These are phyloP conservation scores for Calliphora vomitoria DNA, from an alignment of 2,888 invertebrate species.

Conservation along the genomic window DNA sequence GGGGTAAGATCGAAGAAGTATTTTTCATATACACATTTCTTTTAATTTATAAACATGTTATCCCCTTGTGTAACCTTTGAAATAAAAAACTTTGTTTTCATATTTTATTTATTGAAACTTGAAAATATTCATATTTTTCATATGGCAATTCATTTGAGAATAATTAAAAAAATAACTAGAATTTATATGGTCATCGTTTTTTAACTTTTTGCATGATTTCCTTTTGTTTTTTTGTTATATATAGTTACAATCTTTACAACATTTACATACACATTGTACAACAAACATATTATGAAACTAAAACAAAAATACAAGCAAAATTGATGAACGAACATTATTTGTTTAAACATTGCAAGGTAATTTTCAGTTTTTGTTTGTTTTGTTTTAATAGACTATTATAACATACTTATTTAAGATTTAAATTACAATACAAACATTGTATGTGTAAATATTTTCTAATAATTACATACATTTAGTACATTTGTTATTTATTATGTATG, in stretches of 20 bases:
- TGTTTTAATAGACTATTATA: conserved; percentile 29
- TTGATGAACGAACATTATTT: conserved; percentile 31
- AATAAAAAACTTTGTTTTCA: conserved; percentile 2
- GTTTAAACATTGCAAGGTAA: conserved; percentile 38
- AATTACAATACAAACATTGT: conserved; percentile 49
- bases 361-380: neutral
- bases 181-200: conserved; percentile 57
- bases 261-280: conserved; percentile 61
- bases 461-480: conserved; percentile 24
- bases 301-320: conserved; percentile 53
- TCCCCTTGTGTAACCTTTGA: neutral
- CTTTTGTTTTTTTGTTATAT: conserved; percentile 25
- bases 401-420: conserved; percentile 39
- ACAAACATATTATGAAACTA: conserved; percentile 38
- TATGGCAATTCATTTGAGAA: conserved; percentile 73
- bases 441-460: conserved; percentile 17
- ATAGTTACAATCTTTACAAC: conserved; percentile 60
- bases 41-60: neutral
- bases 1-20: too few relatives aligned
- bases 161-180: conserved; percentile 73
- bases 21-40: too few relatives aligned
- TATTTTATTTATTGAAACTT: conserved; percentile 69
- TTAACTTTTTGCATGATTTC: conserved; percentile 37
- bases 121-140: conserved; percentile 69
- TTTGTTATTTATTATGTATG: conserved; percentile 26